Percentiles rank a stretch among this genome's conserved stretches.
Evolutionary conservation across 2,888 invertebrate species (phyloP).

Genomic region (Latrodectus elegans): DNA sequence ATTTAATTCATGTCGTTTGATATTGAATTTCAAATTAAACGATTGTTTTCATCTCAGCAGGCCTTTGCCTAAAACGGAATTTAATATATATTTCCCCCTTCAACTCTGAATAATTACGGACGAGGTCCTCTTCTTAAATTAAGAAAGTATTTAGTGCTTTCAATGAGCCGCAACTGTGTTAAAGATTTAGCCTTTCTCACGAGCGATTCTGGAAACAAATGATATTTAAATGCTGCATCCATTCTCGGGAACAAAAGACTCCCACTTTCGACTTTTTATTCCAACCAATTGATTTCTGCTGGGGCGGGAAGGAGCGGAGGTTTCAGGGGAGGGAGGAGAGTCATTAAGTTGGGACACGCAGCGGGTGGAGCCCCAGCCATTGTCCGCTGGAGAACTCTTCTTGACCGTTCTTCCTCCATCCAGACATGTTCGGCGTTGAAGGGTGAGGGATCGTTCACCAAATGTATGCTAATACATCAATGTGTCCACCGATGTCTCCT

Average conservation of each 20-base stretch:
- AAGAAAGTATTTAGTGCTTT: too few relatives aligned
- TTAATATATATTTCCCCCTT: too few relatives aligned
- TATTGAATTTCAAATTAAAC: too few relatives aligned
- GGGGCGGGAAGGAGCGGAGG: background rate
- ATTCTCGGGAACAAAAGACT: background rate
- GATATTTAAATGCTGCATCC: background rate
- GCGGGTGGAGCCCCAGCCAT: slow-evolving; percentile 33
- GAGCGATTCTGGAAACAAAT: background rate
- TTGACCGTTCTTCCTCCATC: slow-evolving; percentile 5
- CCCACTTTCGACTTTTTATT: slow-evolving; percentile 1
- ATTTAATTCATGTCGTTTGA: too few relatives aligned
- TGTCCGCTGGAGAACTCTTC: slow-evolving; percentile 21
- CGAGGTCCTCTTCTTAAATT: too few relatives aligned
- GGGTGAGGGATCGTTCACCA: slow-evolving; percentile 3
- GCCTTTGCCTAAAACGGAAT: too few relatives aligned
- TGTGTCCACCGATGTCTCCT: too few relatives aligned
- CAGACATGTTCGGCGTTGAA: background rate
- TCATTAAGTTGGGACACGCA: slow-evolving; percentile 49
- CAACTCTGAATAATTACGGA: too few relatives aligned
- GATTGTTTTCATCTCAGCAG: too few relatives aligned
- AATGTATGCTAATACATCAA: background rate
- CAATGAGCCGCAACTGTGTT: too few relatives aligned
- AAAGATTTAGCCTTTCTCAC: background rate
- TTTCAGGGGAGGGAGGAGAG: background rate
- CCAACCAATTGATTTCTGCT: background rate